phyloP scores from a whole-genome alignment of 2,888 invertebrate genomes.

The Tetragnatha montana region DNA sequence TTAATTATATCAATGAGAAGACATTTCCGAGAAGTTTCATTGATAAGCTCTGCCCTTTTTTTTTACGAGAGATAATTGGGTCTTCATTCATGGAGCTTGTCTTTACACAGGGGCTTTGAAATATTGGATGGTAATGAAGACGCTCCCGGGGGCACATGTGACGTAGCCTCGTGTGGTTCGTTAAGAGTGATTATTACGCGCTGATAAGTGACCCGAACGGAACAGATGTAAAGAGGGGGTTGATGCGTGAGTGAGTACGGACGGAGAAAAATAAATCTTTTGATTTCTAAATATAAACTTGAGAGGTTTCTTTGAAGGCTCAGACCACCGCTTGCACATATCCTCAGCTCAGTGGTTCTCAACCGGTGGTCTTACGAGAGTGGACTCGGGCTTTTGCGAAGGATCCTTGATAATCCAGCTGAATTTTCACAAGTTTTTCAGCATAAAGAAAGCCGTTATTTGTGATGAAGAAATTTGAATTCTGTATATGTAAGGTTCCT shows the following conservation, averaged over 20 bases:
- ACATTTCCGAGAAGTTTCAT: constrained; percentile 7
- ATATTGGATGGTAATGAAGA: neutral
- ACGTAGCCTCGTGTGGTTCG: neutral
- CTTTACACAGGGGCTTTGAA: neutral
- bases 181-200: neutral
- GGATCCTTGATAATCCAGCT: no score
- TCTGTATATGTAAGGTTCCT: no score
- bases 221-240: neutral
- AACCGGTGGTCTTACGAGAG: no score
- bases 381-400: no score
- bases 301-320: no score
- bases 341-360: no score
- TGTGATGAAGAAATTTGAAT: no score
- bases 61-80: neutral
- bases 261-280: no score
- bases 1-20: constrained; percentile 5
- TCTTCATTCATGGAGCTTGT: neutral
- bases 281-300: no score
- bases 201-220: neutral
- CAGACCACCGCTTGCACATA: no score
- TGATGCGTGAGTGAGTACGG: neutral
- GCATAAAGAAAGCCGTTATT: no score
- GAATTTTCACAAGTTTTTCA: no score
- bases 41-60: neutral
- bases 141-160: neutral